Evolutionary conservation across 23 tunicate species (phyloP), one percentile per base, ranked within the genome.

Genomic region (Styela clava): DNA sequence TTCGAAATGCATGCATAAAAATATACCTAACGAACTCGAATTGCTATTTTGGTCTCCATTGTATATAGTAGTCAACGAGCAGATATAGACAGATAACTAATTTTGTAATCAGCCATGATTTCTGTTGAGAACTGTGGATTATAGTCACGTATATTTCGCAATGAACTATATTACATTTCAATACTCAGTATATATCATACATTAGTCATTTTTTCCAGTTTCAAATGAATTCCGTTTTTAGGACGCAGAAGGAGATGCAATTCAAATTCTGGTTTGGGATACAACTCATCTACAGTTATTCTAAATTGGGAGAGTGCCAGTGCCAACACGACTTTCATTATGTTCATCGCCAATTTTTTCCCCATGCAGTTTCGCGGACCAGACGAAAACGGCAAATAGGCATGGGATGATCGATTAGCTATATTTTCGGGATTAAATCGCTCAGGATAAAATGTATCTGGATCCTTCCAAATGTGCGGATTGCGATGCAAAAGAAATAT

Each of bases 361-460:
- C 81, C 81, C 22, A 76, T 76, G 81, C 81, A 76, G 0, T 76
- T 76, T 76, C 65, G 27, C 24, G 81, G 64, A 52, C 81, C 81
- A 27, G 65, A 24, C 31, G 81, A 76, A 52, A 76, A 76, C 12
- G 79, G 81, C 16, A 76, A 0, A 44, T 76, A 76, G 18, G 81
- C 81, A 31, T 44, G 25, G 3, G 81, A 28, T 25, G 81, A 76
- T n/a, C 81, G n/a, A 7, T 35, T 76, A 70, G 24, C 21, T 24
- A 36, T 26, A 52, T 76, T 52, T 7, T 76, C 69, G 0, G 24
- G 70, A 36, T 52, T 44, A 26, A 76, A 76, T 12, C 81, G 24
- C 31, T 76, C 81, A 20, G 81, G 81, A n/a, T 76, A 26, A 31
- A 44, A 76, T 76, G 21, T 26, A 16, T 25, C 21, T 22, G 81